Base-by-base conservation (phyloP, 2,797 vertebrate genomes). In the Propithecus perrieri region DNA sequence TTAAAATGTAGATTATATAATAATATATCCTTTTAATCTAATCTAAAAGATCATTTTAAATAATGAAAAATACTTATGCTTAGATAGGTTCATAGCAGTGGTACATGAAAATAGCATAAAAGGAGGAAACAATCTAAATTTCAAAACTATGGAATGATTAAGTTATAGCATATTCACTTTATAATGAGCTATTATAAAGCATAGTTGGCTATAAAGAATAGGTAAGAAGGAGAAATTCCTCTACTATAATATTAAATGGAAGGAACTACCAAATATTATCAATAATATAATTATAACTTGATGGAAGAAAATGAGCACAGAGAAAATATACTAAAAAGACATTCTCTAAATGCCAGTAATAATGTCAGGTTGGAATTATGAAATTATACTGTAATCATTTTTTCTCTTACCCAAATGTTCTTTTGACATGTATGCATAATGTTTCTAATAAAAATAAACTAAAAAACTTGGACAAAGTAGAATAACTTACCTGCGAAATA, bases 21-120 rank as follows among this genome's bases (percentile, higher is more conserved):
- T 38, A 55, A 63, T 41, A 30, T 28, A 79, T 61, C 43, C 28
- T 78, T 95, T 86, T 75, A 10, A 84, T 67, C 35, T 80, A 85
- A 75, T 74, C 80, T 85, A 93, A 95, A 93, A 89, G 46, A 89
- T 74, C 48, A 63, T 78, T 89, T 81, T 93, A 92, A 86, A 61
- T 69, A 72, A 91, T 81, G 15, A 55, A 92, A 86, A 55, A 76
- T 33, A 55, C 43, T 86, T 81, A 85, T 84, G 6, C 24, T 83
- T 75, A 41, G 78, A 86, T 48, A 92, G 43, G 1, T 80, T 69
- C 38, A 87, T 35, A 87, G 67, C 28, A 92, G 38, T 61, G 22
- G 9, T 81, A 46, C 35, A 75, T 90, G 41, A 93, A 97, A 90
- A 88, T 59, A 87, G 24, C 38, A 28, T 72, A 61, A 69, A 75